Evolutionary conservation across 2,113 vertebrate genomes (phyloP), one percentile per base, ranked within the genome.

Genomic region (Saccopteryx bilineata): DNA sequence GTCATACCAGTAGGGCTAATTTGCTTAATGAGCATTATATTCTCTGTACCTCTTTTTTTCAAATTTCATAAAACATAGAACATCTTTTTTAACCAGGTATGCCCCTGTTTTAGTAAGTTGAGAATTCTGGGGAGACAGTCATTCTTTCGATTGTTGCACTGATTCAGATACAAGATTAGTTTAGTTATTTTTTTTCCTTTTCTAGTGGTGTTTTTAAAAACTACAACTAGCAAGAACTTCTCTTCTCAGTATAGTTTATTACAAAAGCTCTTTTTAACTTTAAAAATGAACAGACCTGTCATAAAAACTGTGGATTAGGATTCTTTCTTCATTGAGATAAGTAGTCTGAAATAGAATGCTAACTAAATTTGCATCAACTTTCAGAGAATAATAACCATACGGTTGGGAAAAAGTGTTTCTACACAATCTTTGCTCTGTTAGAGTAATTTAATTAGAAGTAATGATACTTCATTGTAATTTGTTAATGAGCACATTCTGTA

Each of bases 381-480:
- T 98, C 94, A 18, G 78, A 96, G 95, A 94, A 78, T 93, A 90
- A 96, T 96, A 97, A 93, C 78, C 68, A 14, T 87, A 52, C 79
- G 93, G 4, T 7, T 90, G 94, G 13, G 82, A 87, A 82, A 79
- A 96, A 93, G 80, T 96, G 79, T 94, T 97, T 88, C 90, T 90
- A 87, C 80, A 87, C 84, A 97, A 97, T 97, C 97, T 98, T 96
- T 98, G 87, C 90, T 97, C 95, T 97, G 96, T 96, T 92, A 98
- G 87, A 96, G 90, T 96, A 97, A 98, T 98, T 98, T 97, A 98
- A 98, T 98, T 98, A 98, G 97, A 95, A 91, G 88, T 96, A 97
- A 97, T 97, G 97, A 90, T 98, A 97, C 95, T 98, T 98, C 93
- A 98, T 31, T 98, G 21, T 98, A 98, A 98, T 98, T 98, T 97